These are phyloP conservation scores for Ptilonorhynchus violaceus DNA, from an alignment of 2,113 vertebrate genomes.

Conservation along the genomic window DNA sequence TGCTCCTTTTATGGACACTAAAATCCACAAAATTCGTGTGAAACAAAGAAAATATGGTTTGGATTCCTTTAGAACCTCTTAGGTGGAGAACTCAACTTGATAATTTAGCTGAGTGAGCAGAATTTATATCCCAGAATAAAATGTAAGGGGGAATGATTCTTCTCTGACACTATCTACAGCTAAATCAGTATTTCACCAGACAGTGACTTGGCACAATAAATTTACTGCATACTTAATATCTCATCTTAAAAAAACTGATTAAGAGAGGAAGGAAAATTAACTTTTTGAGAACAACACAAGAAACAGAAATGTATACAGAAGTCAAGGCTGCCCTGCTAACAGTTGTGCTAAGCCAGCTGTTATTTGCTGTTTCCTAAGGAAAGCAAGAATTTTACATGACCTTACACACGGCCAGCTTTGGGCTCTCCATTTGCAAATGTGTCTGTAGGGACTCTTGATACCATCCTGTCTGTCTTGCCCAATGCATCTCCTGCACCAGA, in stretches of 20 bases:
- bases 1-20: constrained; percentile 17
- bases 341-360: not conserved
- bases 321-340: not conserved
- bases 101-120: not conserved
- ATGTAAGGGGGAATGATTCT: not conserved
- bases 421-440: not conserved
- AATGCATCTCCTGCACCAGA: not conserved
- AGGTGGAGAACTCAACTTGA: not conserved
- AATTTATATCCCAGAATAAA: not conserved
- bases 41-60: not conserved
- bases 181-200: not conserved
- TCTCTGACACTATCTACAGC: not conserved
- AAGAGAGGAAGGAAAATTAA: not conserved
- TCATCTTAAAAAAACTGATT: not conserved
- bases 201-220: not conserved
- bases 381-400: not conserved
- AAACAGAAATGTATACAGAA: not conserved
- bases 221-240: not conserved
- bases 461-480: not conserved
- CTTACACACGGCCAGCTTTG: not conserved
- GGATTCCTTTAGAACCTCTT: constrained; percentile 13
- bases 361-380: not conserved
- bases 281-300: not conserved
- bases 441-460: not conserved
- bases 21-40: not conserved